Base-by-base conservation (phyloP, 2,797 vertebrate species). In the Apogon hyalosoma region DNA sequence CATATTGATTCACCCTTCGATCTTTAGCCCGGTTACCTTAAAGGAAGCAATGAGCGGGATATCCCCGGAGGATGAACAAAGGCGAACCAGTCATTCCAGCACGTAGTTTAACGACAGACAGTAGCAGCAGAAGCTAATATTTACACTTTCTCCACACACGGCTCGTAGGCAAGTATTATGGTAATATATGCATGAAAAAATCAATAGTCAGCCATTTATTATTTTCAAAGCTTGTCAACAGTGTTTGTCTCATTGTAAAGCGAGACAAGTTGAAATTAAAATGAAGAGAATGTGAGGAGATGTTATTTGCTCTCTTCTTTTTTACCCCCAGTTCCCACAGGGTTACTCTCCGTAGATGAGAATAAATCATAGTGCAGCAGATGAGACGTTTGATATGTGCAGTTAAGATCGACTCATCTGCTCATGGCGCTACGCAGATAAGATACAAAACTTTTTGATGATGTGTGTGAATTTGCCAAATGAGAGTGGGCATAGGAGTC, bases 151-250 rank as follows among this genome's bases (percentile, higher is more conserved):
- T 13, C 18, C 58, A 51, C 69, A 63, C 72, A 56, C 4, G 12
- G 42, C 63, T 64, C 47, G 69, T 8, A 0, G 69, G 49, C 28
- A 13, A 67, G 58, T 45, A 48, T 71, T 82, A 68, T 68, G 72
- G 24, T 77, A 75, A 84, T 70, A 11, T 68, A 80, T 80, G 78
- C 48, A 60, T 50, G 52, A 31, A 56, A 60, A 72, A 86, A 84
- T 84, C 82, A 68, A 86, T 82, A 53, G 59, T 46, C 54, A 56
- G 64, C 63, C 58, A 62, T 79, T 88, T 54, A 63, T 84, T 81
- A 69, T 62, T 74, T 80, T 67, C 64, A 64, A 56, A 80, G 75
- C 71, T 39, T 71, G 62, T 80, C 57, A 71, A 58, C 52, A 53
- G 61, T 13, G 18, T 24, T 68, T 63, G 59, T 65, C 43, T 72